Evolutionary conservation across 2,888 invertebrate genomes (phyloP).

Genomic region (Deladenus siricidicola): DNA sequence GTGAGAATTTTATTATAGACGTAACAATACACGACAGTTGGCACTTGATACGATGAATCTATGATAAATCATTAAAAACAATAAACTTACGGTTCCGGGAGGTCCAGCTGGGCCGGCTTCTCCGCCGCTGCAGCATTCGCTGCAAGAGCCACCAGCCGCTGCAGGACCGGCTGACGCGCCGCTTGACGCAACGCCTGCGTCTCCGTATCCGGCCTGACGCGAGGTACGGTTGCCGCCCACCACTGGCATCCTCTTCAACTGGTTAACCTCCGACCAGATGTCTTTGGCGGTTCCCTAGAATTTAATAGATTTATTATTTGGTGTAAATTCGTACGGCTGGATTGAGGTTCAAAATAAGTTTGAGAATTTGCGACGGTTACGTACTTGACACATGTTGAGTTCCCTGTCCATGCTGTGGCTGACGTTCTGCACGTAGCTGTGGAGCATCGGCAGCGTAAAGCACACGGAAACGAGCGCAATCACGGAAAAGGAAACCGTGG

Average conservation of each 20-base stretch:
- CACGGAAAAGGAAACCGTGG: slow-evolving; percentile 20
- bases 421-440: slow-evolving; percentile 18
- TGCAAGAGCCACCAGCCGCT: slow-evolving; percentile 27
- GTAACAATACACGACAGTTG: too few species aligned
- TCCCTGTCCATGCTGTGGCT: slow-evolving; percentile 20
- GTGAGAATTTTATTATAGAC: background rate
- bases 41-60: too few species aligned
- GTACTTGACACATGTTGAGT: slow-evolving; percentile 10
- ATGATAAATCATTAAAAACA: too few species aligned
- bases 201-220: slow-evolving; percentile 38
- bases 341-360: background rate
- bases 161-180: slow-evolving; percentile 17
- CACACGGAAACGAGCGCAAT: slow-evolving; percentile 20
- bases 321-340: background rate
- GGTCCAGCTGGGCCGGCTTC: slow-evolving; percentile 28
- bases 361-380: background rate
- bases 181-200: slow-evolving; percentile 15
- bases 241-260: slow-evolving; percentile 39
- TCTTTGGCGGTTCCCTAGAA: slow-evolving; percentile 45
- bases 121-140: slow-evolving; percentile 39
- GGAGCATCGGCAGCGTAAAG: slow-evolving; percentile 21
- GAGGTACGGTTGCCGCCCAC: slow-evolving; percentile 39
- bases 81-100: slow-evolving; percentile 13
- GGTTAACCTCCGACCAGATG: slow-evolving; percentile 48
- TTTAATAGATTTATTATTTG: background rate